Conservation (phyloP, 1,140 invertebrate genomes). For the Aphis gossypii region DNA sequence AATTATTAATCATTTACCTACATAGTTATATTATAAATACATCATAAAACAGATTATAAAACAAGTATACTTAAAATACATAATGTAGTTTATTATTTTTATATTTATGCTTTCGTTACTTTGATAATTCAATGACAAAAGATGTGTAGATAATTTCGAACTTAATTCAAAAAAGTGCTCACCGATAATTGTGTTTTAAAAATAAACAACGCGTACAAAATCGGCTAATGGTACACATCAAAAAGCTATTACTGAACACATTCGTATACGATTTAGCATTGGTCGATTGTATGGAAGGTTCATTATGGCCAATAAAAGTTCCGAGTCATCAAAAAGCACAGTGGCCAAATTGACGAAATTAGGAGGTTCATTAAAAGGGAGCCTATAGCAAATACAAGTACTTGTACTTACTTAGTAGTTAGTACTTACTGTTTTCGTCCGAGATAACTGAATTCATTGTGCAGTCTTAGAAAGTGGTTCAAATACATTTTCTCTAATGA, state of each 20-base stretch:
- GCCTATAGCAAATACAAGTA: not conserved
- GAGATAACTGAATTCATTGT: not conserved
- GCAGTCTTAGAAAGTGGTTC: not conserved
- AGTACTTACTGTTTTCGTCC: not conserved
- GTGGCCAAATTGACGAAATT: not conserved
- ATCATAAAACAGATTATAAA: not conserved
- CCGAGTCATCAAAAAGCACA: not conserved
- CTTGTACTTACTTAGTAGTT: not conserved
- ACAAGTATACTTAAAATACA: not conserved
- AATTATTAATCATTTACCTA: no score
- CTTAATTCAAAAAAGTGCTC: not conserved
- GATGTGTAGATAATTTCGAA: not conserved
- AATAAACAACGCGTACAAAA: not conserved
- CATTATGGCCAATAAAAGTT: not conserved
- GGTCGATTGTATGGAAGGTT: not conserved
- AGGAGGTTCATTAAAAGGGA: not conserved
- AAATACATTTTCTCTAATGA: not conserved
- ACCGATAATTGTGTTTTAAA: not conserved
- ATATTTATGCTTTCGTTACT: not conserved
- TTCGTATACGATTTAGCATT: not conserved
- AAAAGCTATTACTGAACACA: not conserved
- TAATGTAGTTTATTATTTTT: not conserved
- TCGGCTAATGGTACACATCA: not conserved
- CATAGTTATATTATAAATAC: no score
- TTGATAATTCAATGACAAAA: not conserved